Percentiles rank a stretch among this genome's conserved stretches.
phyloP scores from a whole-genome alignment of 2,797 vertebrate genomes.

The Crotalus adamanteus region DNA sequence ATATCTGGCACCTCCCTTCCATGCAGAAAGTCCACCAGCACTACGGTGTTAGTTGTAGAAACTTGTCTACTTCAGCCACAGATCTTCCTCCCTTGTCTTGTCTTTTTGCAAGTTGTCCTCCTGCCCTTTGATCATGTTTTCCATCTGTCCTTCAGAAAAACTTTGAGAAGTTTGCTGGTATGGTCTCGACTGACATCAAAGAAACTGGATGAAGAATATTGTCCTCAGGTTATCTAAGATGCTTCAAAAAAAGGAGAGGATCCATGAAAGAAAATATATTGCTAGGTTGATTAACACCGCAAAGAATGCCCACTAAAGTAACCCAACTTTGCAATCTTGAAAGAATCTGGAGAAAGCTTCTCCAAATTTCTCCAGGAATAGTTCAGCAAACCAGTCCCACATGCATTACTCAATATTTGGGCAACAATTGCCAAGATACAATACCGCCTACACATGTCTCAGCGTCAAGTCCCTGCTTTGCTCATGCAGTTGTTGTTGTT shows the following conservation, averaged over 20 bases:
- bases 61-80: background rate
- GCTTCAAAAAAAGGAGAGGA: no score
- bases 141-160: background rate
- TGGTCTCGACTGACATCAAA: background rate
- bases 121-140: background rate
- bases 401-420: background rate
- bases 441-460: background rate
- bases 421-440: conserved; percentile 7
- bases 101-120: background rate
- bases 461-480: background rate
- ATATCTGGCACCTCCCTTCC: no score
- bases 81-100: background rate
- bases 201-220: background rate
- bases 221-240: background rate
- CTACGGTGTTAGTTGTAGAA: background rate
- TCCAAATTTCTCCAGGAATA: background rate
- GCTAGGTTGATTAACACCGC: background rate
- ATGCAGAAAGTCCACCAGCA: background rate
- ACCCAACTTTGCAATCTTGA: background rate
- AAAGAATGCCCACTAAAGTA: background rate
- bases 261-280: no score
- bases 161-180: background rate
- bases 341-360: background rate
- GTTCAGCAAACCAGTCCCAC: background rate
- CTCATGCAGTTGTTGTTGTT: background rate